These are phyloP conservation scores for Mechanitis messenoides DNA, from an alignment of 2,888 invertebrate species.

Conservation along the genomic window DNA sequence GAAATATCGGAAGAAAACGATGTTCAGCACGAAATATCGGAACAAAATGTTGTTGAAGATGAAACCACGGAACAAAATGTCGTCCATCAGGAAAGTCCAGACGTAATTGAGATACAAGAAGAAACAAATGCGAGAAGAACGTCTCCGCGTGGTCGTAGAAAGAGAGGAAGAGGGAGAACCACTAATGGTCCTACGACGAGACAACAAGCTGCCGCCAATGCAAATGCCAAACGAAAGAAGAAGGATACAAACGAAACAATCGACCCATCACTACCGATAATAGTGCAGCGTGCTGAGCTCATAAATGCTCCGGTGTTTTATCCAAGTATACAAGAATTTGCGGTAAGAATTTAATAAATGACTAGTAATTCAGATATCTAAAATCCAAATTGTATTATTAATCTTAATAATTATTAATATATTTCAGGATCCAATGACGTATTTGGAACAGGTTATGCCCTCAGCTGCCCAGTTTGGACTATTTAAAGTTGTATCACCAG, in stretches of 20 bases:
- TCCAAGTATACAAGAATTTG: constrained; percentile 88
- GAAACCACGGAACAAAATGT: too few species aligned
- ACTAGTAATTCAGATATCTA: neutral
- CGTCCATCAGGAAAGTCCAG: too few species aligned
- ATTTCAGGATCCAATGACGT: constrained; percentile 86
- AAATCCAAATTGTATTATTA: neutral
- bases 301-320: constrained; percentile 87
- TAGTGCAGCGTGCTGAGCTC: constrained; percentile 57
- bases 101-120: too few species aligned
- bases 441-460: constrained; percentile 86
- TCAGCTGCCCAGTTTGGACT: constrained; percentile 89
- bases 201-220: neutral
- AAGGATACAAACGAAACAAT: constrained; percentile 6
- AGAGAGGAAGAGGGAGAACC: too few species aligned
- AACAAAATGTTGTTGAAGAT: too few species aligned
- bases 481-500: constrained; percentile 91
- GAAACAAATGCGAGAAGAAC: too few species aligned
- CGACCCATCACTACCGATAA: neutral
- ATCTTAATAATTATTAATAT: neutral
- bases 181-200: too few species aligned
- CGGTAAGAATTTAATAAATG: constrained; percentile 35
- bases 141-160: too few species aligned
- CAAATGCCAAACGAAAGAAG: neutral
- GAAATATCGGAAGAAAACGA: too few species aligned
- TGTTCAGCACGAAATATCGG: too few species aligned